Percentiles rank a stretch among this genome's conserved stretches.
Conservation (phyloP, 2,888 invertebrate genomes). For the Biston betularia region DNA sequence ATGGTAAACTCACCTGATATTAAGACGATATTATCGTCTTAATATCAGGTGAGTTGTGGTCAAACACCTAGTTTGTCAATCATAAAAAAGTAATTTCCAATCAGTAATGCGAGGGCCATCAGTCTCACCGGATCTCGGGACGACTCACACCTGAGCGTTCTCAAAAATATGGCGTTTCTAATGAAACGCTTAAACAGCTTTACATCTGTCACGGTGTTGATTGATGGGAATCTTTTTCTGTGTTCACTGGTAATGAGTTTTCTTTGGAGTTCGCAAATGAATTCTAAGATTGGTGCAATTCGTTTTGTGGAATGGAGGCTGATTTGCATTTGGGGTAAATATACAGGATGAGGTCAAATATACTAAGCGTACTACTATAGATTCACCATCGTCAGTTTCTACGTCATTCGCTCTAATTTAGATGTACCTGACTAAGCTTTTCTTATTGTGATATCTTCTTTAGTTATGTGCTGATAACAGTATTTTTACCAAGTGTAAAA, state of each 20-base stretch:
- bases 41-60: too few species aligned
- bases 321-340: not conserved
- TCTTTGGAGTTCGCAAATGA: conserved; percentile 36
- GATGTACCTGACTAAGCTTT: too few species aligned
- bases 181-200: conserved; percentile 69
- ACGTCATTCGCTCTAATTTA: too few species aligned
- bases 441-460: too few species aligned
- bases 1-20: too few species aligned
- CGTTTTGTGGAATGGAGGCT: conserved; percentile 12
- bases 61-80: not conserved
- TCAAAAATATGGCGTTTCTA: conserved; percentile 65
- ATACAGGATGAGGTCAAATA: not conserved
- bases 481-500: too few species aligned
- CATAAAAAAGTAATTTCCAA: conserved; percentile 31
- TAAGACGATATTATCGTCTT: too few species aligned
- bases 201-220: conserved; percentile 65
- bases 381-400: too few species aligned
- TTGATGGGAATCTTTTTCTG: conserved; percentile 56
- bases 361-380: not conserved
- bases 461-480: too few species aligned
- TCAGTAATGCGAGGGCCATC: conserved; percentile 23
- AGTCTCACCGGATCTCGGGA: conserved; percentile 25
- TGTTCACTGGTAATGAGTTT: conserved; percentile 46
- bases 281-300: conserved; percentile 41
- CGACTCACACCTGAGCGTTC: conserved; percentile 40